Evolutionary conservation across 2,113 vertebrate species (phyloP).

Genomic region (Crotalus horridus): DNA sequence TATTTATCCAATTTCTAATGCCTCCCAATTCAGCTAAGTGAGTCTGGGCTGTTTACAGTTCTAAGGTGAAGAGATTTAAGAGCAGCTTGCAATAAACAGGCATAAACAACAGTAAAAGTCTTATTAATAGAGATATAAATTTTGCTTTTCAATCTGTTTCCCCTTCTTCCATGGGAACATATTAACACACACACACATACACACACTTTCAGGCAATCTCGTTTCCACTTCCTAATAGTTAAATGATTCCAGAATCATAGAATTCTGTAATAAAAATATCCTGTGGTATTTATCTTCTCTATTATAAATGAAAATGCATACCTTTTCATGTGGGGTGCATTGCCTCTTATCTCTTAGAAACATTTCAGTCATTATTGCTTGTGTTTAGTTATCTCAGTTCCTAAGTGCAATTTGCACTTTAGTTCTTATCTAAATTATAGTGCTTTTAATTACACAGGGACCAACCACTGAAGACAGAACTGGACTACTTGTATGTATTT

Average conservation of each 20-base stretch:
- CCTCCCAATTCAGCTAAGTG: background rate
- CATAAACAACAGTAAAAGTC: background rate
- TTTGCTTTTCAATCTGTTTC: background rate
- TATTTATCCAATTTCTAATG: background rate
- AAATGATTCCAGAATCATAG: background rate
- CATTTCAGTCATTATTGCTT: background rate
- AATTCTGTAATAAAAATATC: background rate
- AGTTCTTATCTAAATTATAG: background rate
- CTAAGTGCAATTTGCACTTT: background rate
- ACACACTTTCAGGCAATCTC: background rate
- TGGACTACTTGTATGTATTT: background rate
- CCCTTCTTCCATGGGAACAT: background rate
- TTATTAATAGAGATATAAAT: background rate
- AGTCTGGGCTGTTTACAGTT: background rate
- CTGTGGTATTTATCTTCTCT: background rate
- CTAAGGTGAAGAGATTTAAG: background rate
- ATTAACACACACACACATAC: no score
- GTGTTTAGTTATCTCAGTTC: background rate
- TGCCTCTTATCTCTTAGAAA: background rate
- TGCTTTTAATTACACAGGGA: background rate
- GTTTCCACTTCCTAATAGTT: background rate
- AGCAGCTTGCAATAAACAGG: background rate
- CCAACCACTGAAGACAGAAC: background rate
- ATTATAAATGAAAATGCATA: background rate
- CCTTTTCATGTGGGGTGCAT: background rate